These are phyloP conservation scores for Drosophila elegans DNA, from an alignment of 1,140 invertebrate species.

Conservation along the genomic window DNA sequence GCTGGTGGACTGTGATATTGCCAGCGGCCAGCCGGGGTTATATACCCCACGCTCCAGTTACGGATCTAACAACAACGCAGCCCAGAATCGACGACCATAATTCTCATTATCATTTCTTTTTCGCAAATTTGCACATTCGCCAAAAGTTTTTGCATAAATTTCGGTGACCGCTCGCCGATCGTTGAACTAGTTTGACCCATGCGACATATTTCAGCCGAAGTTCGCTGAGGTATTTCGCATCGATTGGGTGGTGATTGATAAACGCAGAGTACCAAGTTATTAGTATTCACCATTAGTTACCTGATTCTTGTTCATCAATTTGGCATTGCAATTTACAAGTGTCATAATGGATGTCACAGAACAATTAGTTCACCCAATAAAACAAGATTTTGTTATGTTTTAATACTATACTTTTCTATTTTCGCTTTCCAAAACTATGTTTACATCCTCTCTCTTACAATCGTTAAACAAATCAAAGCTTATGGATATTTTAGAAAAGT, in stretches of 20 bases:
- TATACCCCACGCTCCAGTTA: constrained; percentile 68
- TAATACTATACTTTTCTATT: too few relatives aligned
- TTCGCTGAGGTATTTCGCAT: constrained; percentile 15
- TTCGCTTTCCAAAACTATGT: too few relatives aligned
- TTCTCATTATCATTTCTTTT: constrained; percentile 74
- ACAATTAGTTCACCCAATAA: too few relatives aligned
- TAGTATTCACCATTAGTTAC: not conserved
- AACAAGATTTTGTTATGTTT: too few relatives aligned
- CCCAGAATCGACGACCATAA: constrained; percentile 19
- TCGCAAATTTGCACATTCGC: constrained; percentile 65
- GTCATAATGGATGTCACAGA: too few relatives aligned
- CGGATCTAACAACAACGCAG: constrained; percentile 4
- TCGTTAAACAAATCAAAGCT: too few relatives aligned
- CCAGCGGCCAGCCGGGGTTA: constrained; percentile 50
- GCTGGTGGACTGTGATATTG: constrained; percentile 67
- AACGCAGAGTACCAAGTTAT: not conserved
- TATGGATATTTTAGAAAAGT: too few relatives aligned
- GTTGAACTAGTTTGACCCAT: constrained; percentile 58
- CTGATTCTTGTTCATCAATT: not conserved
- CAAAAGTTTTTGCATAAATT: constrained; percentile 67
- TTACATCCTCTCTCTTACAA: too few relatives aligned
- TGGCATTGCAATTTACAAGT: too few relatives aligned
- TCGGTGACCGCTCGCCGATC: constrained; percentile 25
- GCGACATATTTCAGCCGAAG: constrained; percentile 16
- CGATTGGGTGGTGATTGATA: constrained; percentile 10